Base-by-base conservation (phyloP, 2,113 vertebrate species). In the Cyprinodon variegatus region DNA sequence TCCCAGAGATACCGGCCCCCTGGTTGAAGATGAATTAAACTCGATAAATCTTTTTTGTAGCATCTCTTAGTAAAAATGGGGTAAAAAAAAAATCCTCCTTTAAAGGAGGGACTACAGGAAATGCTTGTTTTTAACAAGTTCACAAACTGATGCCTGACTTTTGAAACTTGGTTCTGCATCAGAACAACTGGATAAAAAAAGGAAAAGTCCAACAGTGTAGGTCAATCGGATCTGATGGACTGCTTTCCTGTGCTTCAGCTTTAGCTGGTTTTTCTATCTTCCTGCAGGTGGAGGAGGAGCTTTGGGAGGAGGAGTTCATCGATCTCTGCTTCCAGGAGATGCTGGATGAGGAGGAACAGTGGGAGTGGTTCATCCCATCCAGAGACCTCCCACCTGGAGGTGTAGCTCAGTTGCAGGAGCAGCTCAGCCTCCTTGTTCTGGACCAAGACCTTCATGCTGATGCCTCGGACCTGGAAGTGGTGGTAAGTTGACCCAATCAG, bases 281-380 rank as follows among this genome's bases (percentile, higher is more conserved):
- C 29, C 13, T 53, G 0, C 75, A 98, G 97, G 96, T 98, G 61
- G 97, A 97, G 90, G 97, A 98, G 92, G 95, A 98, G 88, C 92
- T 98, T 88, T 96, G 95, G 96, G 97, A 98, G 93, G 96, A 97
- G 90, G 96, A 98, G 87, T 98, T 98, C 82, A 97, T 98, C 7
- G 97, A 98, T 90, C 94, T 93, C 64, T 98, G 97, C 81, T 96
- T 98, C 90, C 96, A 97, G 90, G 96, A 98, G 95, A 96, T 98
- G 95, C 87, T 97, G 93, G 96, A 97, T 85, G 96, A 97, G 29
- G 96, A 97, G 80, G 97, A 98, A 89, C 94, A 96, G 81, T 94
- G 96, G 0, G 96, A 97, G 48, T 97, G 96, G 96, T 98, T 97
- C 90, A 96, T 97, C 92, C 96, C 97, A 45, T 96, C 96, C 79